phyloP scores from a whole-genome alignment of 2,797 vertebrate species.

The Gymnopithys bicolor region DNA sequence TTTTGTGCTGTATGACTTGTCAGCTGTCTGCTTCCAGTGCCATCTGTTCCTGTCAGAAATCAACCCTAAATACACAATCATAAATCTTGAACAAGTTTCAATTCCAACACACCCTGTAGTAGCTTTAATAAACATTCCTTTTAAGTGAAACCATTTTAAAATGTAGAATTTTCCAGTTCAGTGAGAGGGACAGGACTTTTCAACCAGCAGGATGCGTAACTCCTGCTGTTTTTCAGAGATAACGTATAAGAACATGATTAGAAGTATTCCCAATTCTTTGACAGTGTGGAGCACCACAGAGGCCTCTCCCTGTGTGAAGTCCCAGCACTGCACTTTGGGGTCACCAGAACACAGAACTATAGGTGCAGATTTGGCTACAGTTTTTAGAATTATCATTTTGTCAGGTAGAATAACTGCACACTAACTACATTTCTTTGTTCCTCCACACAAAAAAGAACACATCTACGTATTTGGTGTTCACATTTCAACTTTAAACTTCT shows the following conservation, averaged over 20 bases:
- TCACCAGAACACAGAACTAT: not conserved
- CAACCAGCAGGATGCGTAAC: not conserved
- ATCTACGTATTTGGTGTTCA: not conserved
- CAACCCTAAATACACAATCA: not conserved
- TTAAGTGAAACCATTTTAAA: not conserved
- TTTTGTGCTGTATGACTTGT: conserved; percentile 1
- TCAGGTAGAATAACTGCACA: not conserved
- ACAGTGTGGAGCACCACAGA: not conserved
- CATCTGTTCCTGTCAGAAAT: conserved; percentile 26
- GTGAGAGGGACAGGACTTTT: not conserved
- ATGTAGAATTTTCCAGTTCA: not conserved
- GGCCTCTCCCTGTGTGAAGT: not conserved
- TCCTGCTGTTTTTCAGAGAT: not conserved
- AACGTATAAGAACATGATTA: not conserved
- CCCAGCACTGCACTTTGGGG: not conserved
- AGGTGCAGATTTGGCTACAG: not conserved
- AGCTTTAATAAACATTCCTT: not conserved
- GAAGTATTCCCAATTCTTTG: not conserved
- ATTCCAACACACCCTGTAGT: not conserved
- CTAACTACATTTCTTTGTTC: not conserved
- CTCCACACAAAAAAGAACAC: not conserved
- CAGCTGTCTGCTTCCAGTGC: conserved; percentile 21
- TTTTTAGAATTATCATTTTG: not conserved
- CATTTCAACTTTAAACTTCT: not conserved
- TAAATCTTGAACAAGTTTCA: not conserved